Conservation (phyloP, 2,113 vertebrate species). For the Anthoscopus minutus region DNA sequence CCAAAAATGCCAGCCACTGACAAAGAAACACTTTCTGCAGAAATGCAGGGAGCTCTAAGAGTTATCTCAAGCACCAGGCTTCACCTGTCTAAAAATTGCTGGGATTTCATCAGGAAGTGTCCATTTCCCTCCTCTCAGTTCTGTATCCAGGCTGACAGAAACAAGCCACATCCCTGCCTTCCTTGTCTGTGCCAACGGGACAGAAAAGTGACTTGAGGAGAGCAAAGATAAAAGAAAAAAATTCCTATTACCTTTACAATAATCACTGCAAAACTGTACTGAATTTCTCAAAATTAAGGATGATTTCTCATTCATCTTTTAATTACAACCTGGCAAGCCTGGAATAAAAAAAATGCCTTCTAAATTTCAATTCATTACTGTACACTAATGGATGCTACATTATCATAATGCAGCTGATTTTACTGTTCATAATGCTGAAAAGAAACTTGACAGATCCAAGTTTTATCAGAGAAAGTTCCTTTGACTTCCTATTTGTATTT, state of each 20-base stretch:
- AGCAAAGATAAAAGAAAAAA: neutral
- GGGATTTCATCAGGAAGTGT: neutral
- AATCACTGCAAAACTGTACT: neutral
- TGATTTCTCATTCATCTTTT: neutral
- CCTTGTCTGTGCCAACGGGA: rapidly evolving
- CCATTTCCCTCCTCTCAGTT: neutral
- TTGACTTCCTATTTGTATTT: neutral
- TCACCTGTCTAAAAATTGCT: neutral
- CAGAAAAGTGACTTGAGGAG: neutral
- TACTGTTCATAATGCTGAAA: neutral
- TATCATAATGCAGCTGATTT: neutral
- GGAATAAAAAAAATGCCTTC: neutral
- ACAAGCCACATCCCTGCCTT: neutral
- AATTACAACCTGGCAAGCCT: neutral
- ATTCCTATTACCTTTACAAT: neutral
- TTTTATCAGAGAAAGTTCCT: neutral
- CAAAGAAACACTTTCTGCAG: neutral
- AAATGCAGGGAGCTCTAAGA: neutral
- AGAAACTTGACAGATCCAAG: neutral
- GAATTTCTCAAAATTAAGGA: neutral
- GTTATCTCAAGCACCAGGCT: neutral
- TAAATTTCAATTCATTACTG: neutral
- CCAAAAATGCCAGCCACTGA: neutral
- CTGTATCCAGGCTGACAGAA: neutral
- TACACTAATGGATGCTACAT: neutral